A percentile compares a stretch with the other conserved stretches of the same genome.
These are phyloP conservation scores for Yoshiicerus persimilis DNA, from an alignment of 1,140 invertebrate species.

Conservation along the genomic window DNA sequence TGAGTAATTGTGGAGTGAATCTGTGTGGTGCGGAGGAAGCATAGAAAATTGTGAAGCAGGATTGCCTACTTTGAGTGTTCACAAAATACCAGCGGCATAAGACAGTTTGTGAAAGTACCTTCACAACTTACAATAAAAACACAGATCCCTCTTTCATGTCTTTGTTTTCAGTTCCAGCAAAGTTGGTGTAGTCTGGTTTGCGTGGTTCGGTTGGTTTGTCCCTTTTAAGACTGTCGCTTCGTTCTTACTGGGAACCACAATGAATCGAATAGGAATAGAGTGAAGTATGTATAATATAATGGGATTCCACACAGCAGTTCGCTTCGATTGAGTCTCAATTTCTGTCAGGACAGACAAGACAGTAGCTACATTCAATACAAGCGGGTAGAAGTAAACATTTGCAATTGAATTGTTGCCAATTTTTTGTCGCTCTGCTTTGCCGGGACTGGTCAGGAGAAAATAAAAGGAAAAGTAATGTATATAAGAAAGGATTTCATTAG, in stretches of 20 bases:
- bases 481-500: constrained; percentile 11
- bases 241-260: neutral
- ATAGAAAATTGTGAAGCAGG: neutral
- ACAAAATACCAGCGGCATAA: neutral
- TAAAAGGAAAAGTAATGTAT: neutral
- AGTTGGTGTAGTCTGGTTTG: neutral
- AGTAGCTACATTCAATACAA: neutral
- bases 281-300: neutral
- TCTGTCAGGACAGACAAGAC: neutral
- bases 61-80: neutral
- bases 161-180: neutral
- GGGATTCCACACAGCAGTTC: neutral
- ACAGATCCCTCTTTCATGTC: neutral
- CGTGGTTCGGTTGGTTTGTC: neutral
- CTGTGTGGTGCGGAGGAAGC: neutral
- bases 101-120: neutral
- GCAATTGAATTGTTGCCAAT: constrained; percentile 20
- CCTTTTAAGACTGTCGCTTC: neutral
- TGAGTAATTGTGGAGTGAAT: neutral
- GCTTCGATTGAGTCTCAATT: neutral
- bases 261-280: neutral
- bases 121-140: neutral
- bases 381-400: neutral
- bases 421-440: neutral
- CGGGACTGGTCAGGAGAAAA: neutral